Conservation (phyloP, 2,797 vertebrate species). For the Cetoscarus ocellatus region DNA sequence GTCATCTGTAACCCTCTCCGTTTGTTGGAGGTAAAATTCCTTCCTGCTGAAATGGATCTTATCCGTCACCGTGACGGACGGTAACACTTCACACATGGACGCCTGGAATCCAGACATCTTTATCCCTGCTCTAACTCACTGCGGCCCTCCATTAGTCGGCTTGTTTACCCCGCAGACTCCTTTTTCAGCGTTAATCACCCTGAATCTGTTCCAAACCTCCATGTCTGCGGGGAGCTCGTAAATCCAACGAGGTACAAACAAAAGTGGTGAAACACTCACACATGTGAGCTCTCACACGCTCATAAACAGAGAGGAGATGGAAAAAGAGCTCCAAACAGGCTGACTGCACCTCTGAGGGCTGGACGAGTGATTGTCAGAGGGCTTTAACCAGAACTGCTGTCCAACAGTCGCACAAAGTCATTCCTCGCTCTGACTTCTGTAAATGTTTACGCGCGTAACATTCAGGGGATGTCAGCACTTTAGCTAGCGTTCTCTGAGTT, state of each 20-base stretch:
- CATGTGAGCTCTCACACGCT: conserved; percentile 19
- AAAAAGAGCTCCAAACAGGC: conserved; percentile 30
- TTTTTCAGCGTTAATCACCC: conserved; percentile 16
- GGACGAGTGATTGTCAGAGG: background rate
- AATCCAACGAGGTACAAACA: conserved; percentile 35
- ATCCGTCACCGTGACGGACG: conserved; percentile 6
- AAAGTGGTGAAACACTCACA: conserved; percentile 25
- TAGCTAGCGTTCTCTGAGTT: too few relatives aligned
- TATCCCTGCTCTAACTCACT: conserved; percentile 1
- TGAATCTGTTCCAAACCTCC: conserved; percentile 25
- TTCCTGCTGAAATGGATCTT: background rate
- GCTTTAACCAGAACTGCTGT: background rate
- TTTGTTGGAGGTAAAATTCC: background rate
- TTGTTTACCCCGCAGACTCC: conserved; percentile 7
- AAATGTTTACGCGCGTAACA: too few relatives aligned
- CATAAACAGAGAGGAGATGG: conserved; percentile 29
- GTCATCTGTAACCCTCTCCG: background rate
- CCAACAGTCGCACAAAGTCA: background rate
- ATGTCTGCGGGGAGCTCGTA: conserved; percentile 45
- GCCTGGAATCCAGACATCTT: conserved; percentile 3
- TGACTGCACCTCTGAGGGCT: conserved; percentile 9
- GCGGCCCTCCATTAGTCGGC: background rate
- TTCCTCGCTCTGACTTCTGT: background rate
- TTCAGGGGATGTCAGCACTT: too few relatives aligned
- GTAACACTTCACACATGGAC: background rate